Evolutionary conservation across 2,888 invertebrate species (phyloP).

Genomic region (Perithous albicinctus): DNA sequence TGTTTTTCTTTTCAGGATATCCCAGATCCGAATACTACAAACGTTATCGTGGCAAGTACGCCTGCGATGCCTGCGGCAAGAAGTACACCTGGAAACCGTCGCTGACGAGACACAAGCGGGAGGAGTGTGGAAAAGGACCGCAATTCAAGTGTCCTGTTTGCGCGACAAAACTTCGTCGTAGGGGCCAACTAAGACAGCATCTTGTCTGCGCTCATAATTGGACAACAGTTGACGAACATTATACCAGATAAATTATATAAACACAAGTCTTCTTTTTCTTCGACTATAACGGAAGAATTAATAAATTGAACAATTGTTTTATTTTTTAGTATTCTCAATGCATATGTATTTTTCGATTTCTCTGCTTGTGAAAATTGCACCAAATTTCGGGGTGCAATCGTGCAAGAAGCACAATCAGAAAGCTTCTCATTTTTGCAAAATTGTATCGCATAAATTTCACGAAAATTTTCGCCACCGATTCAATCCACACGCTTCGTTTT

Average conservation of each 20-base stretch:
- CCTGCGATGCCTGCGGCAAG: slow-evolving; percentile 77
- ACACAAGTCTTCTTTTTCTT: neutral
- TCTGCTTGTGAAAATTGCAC: neutral
- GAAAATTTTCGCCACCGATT: slow-evolving; percentile 27
- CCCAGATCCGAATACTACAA: slow-evolving; percentile 67
- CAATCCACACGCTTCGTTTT: slow-evolving; percentile 43
- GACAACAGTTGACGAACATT: slow-evolving; percentile 35
- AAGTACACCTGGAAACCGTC: slow-evolving; percentile 80
- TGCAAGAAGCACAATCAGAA: neutral
- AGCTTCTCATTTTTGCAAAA: neutral
- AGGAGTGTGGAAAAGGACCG: slow-evolving; percentile 84
- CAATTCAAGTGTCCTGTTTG: slow-evolving; percentile 83
- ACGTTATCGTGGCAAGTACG: slow-evolving; percentile 70
- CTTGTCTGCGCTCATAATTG: slow-evolving; percentile 73
- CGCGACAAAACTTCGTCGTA: slow-evolving; percentile 77
- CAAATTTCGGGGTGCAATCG: neutral
- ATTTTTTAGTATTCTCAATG: neutral
- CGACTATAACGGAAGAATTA: slow-evolving; percentile 14
- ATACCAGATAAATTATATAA: slow-evolving; percentile 28
- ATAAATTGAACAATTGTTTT: slow-evolving; percentile 6
- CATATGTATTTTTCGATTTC: neutral
- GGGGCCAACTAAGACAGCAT: slow-evolving; percentile 80
- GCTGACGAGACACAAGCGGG: slow-evolving; percentile 77
- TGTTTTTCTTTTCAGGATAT: slow-evolving; percentile 67
- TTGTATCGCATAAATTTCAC: neutral